Base-by-base conservation (phyloP, 2,797 vertebrate genomes). In the Furcifer pardalis region DNA sequence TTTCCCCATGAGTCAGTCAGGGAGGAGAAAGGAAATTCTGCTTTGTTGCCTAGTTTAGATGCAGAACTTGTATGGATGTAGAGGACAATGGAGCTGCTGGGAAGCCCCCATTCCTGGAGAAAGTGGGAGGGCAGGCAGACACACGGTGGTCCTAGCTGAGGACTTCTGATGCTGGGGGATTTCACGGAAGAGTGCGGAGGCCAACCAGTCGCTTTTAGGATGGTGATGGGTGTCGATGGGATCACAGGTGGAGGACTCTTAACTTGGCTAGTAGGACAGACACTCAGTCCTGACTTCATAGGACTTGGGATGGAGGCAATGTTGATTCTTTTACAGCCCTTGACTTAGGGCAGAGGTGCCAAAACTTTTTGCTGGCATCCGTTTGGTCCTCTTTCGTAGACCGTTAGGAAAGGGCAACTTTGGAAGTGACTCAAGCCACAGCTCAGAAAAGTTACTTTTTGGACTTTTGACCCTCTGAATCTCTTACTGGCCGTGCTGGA, bases 1-100 rank as follows among this genome's bases (percentile, higher is more conserved):
- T 49, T 13, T 84, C 83, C 2, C 35, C 44, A 8, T 84, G 74
- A 68, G 75, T 76, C 71, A 85, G 0, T 68, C 73, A 40, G 56
- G 32, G 71, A 35, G 42, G 0, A 4, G 25, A 23, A 15, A 56
- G 82, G 86, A 44, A 80, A 32, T 23, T 74, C 37, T 69, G 0
- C 44, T 13, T 89, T 4, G 19, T 83, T 86, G 71, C 69, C 86
- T n/a, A n/a, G n/a, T 79, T 63, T 88, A 52, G 87, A 72, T 4
- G 0, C 32, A n/a, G 65, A 78, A 0, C 1, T 81, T 83, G 77
- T 84, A 73, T 73, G 74, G 74, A 5, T 21, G 44, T 23, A 10
- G 27, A 5, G 21, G 2, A n/a, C n/a, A n/a, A n/a, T n/a, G 7
- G 56, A 2, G 12, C 30, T 21, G 23, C 32, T 42, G 60, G 69